Evolutionary conservation across 2,797 vertebrate species (phyloP).

Genomic region (Lagothrix lagotricha): DNA sequence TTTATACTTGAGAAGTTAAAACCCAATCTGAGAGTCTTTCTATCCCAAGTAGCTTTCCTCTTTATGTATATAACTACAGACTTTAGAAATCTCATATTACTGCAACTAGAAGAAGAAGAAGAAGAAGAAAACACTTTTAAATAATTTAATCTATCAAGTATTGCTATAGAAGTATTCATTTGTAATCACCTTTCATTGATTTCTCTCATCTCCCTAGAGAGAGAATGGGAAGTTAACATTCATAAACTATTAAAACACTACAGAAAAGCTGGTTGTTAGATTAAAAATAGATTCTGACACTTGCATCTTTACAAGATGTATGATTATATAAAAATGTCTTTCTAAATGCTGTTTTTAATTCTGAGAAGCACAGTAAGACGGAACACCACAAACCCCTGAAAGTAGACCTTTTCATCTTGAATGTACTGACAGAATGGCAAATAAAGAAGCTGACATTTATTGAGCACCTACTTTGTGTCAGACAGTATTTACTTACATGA

Average conservation of each 20-base stretch:
- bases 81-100: neutral
- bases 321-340: conserved; percentile 6
- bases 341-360: conserved; percentile 16
- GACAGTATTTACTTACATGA: neutral
- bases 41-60: neutral
- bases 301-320: neutral
- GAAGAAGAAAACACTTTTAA: neutral
- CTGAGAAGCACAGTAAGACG: neutral
- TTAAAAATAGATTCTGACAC: neutral
- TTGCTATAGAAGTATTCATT: neutral
- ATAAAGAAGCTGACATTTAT: neutral
- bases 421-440: neutral
- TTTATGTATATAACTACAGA: neutral
- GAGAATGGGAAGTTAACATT: conserved; percentile 34
- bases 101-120: neutral
- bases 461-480: neutral
- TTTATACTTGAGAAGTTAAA: neutral
- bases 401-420: neutral
- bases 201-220: conserved; percentile 27
- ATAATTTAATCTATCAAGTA: conserved; percentile 18
- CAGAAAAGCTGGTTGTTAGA: conserved; percentile 17
- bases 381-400: neutral
- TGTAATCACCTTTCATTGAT: neutral
- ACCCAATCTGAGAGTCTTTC: neutral
- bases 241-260: neutral